These are phyloP conservation scores for Nylanderia fulva DNA, from an alignment of 1,140 invertebrate species.

Conservation along the genomic window DNA sequence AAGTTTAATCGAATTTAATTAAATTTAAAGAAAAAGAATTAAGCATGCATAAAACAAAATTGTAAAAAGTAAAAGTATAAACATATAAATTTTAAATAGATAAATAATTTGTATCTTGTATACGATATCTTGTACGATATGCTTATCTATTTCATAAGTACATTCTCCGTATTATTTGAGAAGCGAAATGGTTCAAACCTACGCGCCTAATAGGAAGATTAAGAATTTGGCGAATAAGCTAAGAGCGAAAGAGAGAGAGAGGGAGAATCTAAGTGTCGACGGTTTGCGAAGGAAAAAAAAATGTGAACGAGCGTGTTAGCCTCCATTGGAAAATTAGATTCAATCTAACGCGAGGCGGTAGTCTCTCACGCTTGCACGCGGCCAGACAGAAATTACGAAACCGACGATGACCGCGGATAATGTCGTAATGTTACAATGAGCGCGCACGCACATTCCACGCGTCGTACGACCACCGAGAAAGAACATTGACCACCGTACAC, in stretches of 20 bases:
- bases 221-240: slow-evolving; percentile 9
- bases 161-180: neutral
- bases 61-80: neutral
- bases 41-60: neutral
- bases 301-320: slow-evolving; percentile 34
- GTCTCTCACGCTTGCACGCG: slow-evolving; percentile 73
- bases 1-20: neutral
- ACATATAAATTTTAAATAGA: neutral
- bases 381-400: slow-evolving; percentile 75
- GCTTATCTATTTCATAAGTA: neutral
- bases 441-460: slow-evolving; percentile 28
- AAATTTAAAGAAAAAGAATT: neutral
- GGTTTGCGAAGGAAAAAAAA: neutral
- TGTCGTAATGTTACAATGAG: slow-evolving; percentile 64
- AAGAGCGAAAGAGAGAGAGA: no score
- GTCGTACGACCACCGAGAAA: slow-evolving; percentile 59
- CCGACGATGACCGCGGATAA: slow-evolving; percentile 60
- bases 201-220: neutral
- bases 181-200: neutral
- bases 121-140: neutral
- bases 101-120: neutral
- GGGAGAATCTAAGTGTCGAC: slow-evolving; percentile 13
- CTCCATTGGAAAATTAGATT: slow-evolving; percentile 76
- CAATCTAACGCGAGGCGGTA: slow-evolving; percentile 69
- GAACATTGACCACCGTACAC: slow-evolving; percentile 69